Base-by-base conservation (phyloP, 2,888 invertebrate genomes). In the Leptothorax acervorum region DNA sequence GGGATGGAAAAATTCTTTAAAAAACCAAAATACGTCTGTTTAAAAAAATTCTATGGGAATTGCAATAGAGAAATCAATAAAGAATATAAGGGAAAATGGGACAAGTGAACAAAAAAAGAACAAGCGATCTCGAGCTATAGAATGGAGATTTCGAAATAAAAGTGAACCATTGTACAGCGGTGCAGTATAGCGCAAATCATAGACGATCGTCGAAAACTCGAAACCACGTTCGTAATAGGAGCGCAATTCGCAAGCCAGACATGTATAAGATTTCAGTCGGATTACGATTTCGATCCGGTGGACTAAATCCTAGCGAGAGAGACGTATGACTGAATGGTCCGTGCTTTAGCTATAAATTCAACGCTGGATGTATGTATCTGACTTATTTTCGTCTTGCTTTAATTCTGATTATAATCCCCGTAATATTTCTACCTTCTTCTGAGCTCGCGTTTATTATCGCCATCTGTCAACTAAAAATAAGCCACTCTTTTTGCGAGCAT, bases 31-130 rank as follows among this genome's bases (percentile, higher is more conserved):
- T 70, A 51, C 9, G 48, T 39, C 23, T 28, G 28, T 71, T 70
- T 70, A 81, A 81, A 71, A 79, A 60, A 71, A 78, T 62, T 81
- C 39, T 51, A 81, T 39, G 39, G 65, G 60, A 81, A 81, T 71
- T 42, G 79, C 65, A 51, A 62, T 51, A 51, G 79, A 71, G 60
- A 81, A 60, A 81, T 81, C 79, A 60, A 71, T 79, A 71, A 71
- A 71, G 70, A 79, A 71, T 79, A 35, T 81, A 35, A 23, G 48
- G 5, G 60, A 71, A 81, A 81, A 81, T 81, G 28, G 79, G 48
- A 31, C 60, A 51, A 71, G 23, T 15, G 71, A 62, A 51, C 39
- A 39, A 71, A 71, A 81, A 81, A 39, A 51, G 60, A 51, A 71
- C 51, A 39, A 71, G 28, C 60, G 45, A 57, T 71, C 39, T 45